Conservation (phyloP, 2,797 vertebrate genomes). For the Otolemur crassicaudatus region DNA sequence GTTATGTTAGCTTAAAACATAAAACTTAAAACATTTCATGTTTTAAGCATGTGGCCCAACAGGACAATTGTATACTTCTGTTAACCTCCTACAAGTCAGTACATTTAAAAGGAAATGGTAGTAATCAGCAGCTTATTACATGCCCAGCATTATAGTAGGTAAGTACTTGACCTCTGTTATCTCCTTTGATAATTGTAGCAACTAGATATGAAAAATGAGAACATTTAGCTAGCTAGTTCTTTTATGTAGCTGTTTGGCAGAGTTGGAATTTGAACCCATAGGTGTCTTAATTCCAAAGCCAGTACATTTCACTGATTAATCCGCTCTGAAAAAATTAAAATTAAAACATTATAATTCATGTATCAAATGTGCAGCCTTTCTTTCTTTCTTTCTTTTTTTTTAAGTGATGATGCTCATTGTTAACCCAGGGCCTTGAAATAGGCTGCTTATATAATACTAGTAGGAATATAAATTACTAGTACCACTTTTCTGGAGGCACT, state of each 20-base stretch:
- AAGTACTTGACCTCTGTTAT: not conserved
- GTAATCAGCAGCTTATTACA: not conserved
- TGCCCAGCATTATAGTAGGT: not conserved
- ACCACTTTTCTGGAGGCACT: not conserved
- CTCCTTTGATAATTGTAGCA: conserved; percentile 43
- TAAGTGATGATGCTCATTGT: not conserved
- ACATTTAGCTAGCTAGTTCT: not conserved
- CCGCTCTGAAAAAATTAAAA: not conserved
- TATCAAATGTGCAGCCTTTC: not conserved
- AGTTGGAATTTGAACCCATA: not conserved
- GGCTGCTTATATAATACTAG: not conserved
- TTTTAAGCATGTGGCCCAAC: not conserved
- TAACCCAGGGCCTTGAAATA: not conserved
- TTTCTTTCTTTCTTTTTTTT: not conserved
- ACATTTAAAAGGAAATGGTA: conserved; percentile 34
- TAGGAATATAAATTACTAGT: not conserved
- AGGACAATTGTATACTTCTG: conserved; percentile 6
- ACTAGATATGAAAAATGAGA: not conserved
- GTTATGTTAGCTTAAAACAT: not conserved
- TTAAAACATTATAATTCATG: not conserved
- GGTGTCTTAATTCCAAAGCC: not conserved
- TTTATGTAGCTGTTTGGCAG: not conserved
- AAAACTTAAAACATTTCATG: not conserved
- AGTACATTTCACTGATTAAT: not conserved
- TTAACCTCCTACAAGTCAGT: conserved; percentile 19